phyloP scores from a whole-genome alignment of 2,888 invertebrate species.

The Anoplius nigerrimus region DNA sequence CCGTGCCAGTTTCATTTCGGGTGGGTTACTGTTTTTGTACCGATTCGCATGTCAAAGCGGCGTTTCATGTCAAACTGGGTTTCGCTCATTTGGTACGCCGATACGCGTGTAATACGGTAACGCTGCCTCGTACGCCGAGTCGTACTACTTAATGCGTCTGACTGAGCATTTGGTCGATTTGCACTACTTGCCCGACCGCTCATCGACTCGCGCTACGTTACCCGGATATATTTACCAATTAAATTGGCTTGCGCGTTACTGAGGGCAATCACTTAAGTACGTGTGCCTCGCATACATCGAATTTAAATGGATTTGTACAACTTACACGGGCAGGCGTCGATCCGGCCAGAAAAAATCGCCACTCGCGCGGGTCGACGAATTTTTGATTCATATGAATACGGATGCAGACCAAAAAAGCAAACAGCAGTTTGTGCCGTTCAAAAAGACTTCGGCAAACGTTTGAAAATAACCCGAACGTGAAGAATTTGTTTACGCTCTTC shows the following conservation, averaged over 20 bases:
- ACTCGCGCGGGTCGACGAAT: conserved; percentile 80
- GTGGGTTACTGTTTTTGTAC: too few species aligned
- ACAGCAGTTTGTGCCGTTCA: conserved; percentile 91
- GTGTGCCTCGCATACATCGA: background rate
- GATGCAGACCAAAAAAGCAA: conserved; percentile 85
- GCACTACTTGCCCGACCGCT: too few species aligned
- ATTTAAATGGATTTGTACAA: conserved; percentile 9
- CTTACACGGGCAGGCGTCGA: conserved; percentile 70
- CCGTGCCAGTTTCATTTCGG: too few species aligned
- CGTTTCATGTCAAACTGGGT: too few species aligned
- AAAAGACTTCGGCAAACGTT: conserved; percentile 94
- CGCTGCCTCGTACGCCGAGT: background rate
- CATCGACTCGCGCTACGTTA: too few species aligned
- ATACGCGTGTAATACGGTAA: background rate
- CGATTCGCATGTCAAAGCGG: background rate
- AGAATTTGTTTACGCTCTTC: conserved; percentile 85
- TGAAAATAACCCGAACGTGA: conserved; percentile 88
- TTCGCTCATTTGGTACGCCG: too few species aligned
- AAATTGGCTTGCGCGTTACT: too few species aligned
- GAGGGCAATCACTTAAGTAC: too few species aligned
- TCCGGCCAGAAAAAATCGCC: conserved; percentile 80
- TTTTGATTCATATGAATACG: conserved; percentile 81
- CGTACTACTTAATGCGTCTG: too few species aligned
- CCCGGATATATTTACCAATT: too few species aligned
- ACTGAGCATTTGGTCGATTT: too few species aligned